Conservation (phyloP, 2,113 vertebrate species). For the Cyphomyrus plagiostoma region DNA sequence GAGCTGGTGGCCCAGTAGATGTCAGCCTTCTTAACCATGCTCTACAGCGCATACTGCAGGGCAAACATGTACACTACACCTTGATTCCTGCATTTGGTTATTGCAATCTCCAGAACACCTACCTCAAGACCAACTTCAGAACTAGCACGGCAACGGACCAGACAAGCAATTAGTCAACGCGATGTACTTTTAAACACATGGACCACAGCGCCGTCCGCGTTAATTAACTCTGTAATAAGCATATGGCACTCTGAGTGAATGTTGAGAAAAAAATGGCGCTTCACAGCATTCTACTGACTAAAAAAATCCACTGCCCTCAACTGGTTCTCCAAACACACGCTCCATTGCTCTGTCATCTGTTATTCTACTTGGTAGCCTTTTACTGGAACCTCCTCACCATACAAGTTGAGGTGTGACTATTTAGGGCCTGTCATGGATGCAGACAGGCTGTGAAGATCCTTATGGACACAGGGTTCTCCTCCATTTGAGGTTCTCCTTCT, state of each 20-base stretch:
- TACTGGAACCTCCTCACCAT: neutral
- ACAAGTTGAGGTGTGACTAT: neutral
- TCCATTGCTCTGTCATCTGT: neutral
- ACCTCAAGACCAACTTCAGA: neutral
- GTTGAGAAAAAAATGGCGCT: neutral
- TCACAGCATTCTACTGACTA: neutral
- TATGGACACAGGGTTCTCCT: neutral
- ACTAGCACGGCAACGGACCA: neutral
- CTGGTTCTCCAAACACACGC: neutral
- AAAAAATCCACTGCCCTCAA: neutral
- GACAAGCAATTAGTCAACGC: neutral
- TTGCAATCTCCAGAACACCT: neutral
- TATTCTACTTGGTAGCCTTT: neutral
- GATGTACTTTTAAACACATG: neutral
- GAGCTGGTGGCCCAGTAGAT: neutral
- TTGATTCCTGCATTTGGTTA: neutral
- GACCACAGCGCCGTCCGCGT: neutral
- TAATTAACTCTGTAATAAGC: neutral
- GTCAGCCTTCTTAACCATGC: neutral
- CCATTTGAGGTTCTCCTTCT: no score
- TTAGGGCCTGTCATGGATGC: neutral
- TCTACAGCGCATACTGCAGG: neutral
- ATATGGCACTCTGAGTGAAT: neutral
- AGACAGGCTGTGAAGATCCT: neutral
- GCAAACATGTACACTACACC: neutral